Percentiles rank a stretch among this genome's conserved stretches.
Evolutionary conservation across 2,797 vertebrate species (phyloP).

Genomic region (Karalla daura): DNA sequence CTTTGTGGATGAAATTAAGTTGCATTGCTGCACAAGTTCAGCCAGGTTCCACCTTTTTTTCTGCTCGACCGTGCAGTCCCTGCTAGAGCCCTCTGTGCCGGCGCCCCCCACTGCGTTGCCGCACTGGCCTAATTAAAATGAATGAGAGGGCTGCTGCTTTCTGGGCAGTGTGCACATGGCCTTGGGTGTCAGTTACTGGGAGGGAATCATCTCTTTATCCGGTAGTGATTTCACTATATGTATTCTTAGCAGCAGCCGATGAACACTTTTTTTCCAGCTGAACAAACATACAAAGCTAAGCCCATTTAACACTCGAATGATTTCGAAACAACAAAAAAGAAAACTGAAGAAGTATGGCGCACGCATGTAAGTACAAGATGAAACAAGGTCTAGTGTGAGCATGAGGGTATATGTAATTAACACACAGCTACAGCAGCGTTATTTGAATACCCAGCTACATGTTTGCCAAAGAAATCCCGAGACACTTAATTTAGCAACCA

Average conservation of each 20-base stretch:
- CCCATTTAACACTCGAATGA: not conserved
- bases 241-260: not conserved
- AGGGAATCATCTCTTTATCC: not conserved
- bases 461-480: not conserved
- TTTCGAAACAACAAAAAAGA: not conserved
- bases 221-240: not conserved
- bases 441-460: not conserved
- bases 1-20: not conserved
- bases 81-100: not conserved
- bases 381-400: not conserved
- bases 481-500: not conserved
- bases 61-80: conserved; percentile 4
- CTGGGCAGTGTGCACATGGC: not conserved
- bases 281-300: not conserved
- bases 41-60: conserved; percentile 14
- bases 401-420: not conserved
- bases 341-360: not conserved
- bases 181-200: not conserved
- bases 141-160: conserved; percentile 18
- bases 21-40: conserved; percentile 9
- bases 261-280: not conserved
- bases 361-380: not conserved
- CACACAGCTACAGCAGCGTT: not conserved
- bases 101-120: conserved; percentile 4
- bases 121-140: conserved; percentile 41